These are phyloP conservation scores for Brevimyrus niger DNA, from an alignment of 2,113 vertebrate genomes.

Conservation along the genomic window DNA sequence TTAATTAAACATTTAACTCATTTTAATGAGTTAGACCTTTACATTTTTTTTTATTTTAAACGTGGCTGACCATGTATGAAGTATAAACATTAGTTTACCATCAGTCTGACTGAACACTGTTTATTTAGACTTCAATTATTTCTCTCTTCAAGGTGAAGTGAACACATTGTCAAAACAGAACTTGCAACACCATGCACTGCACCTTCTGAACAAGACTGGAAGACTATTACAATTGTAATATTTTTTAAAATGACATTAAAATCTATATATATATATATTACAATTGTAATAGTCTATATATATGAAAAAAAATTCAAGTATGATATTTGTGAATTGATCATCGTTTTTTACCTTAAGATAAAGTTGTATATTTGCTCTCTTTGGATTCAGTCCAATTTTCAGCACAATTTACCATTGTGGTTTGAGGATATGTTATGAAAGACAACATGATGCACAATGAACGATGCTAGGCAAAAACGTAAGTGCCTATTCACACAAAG, in stretches of 20 bases:
- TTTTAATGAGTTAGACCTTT: slow-evolving; percentile 10
- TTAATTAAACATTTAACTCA: slow-evolving; percentile 33
- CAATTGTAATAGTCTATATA: neutral
- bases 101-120: slow-evolving; percentile 34
- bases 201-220: neutral
- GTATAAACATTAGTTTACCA: slow-evolving; percentile 49
- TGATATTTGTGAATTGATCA: neutral
- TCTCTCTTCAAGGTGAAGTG: slow-evolving; percentile 30
- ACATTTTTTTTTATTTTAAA: slow-evolving; percentile 41
- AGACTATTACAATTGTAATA: neutral
- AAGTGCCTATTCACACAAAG: neutral
- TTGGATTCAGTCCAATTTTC: neutral
- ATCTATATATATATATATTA: too few relatives aligned
- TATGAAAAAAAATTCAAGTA: neutral
- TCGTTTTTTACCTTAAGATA: neutral
- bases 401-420: neutral
- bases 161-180: neutral
- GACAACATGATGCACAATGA: neutral
- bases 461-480: neutral
- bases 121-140: slow-evolving; percentile 37
- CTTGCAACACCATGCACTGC: neutral
- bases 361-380: neutral
- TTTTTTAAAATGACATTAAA: neutral
- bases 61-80: slow-evolving; percentile 39
- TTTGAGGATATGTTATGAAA: neutral